Evolutionary conservation across 2,888 invertebrate genomes (phyloP).

Genomic region (Zelleria hepariella): DNA sequence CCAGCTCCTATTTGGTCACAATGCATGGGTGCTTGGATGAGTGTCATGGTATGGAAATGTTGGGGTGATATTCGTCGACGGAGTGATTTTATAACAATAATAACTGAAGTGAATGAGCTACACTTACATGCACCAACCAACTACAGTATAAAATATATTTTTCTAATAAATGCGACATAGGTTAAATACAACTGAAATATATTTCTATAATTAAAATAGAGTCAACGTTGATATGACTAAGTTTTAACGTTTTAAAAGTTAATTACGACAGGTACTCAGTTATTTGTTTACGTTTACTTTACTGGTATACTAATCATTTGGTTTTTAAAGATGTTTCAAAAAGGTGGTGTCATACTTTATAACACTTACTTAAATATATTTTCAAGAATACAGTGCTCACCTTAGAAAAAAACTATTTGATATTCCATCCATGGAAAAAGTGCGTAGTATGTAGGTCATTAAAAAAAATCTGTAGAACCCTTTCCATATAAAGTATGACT

Average conservation of each 20-base stretch:
- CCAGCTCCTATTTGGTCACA: no score
- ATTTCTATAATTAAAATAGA: neutral
- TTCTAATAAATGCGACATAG: neutral
- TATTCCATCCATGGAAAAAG: no score
- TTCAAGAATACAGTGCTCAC: no score
- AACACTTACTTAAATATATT: no score
- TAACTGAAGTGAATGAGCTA: neutral
- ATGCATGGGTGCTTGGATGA: neutral
- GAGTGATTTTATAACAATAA: neutral
- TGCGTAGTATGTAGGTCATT: no score
- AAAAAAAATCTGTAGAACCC: no score
- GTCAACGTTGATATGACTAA: conserved; percentile 5
- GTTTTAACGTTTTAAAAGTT: neutral
- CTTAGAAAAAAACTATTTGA: no score
- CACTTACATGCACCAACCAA: neutral
- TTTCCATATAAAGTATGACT: no score
- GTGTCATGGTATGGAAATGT: neutral
- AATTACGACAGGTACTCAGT: neutral
- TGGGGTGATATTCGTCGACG: neutral
- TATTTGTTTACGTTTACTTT: neutral
- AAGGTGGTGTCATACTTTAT: no score
- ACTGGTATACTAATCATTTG: no score
- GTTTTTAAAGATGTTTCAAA: no score
- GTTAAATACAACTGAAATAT: neutral
- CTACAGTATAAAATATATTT: neutral